Evolutionary conservation across 2,888 invertebrate species (phyloP), one percentile per base, ranked within the genome.

Genomic region (Leptinotarsa juncta): DNA sequence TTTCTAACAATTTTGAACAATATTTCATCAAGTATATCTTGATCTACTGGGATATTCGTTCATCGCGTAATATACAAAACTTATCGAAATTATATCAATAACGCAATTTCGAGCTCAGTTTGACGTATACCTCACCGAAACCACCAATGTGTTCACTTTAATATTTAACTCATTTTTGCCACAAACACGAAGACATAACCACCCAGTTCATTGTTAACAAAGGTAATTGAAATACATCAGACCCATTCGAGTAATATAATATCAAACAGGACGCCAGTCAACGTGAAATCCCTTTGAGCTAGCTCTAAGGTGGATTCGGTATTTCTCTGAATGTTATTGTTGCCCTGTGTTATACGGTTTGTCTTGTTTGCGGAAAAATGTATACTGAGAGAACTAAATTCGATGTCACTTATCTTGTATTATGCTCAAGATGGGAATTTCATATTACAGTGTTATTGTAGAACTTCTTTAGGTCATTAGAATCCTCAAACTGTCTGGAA

Each of bases 141-240:
- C 62, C 62, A 62, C 62, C 62, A 32, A 32, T 62, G 26, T 32
- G 62, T 62, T 62, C 26, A 32, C 16, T 5, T 15, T 32, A 62
- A 62, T 62, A 62, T 62, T 62, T 62, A 62, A 32, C 62, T 62
- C 16, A 62, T 62, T 62, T 32, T n/a, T 32, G 62, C 62, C 32
- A 32, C 32, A 32, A 62, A 62, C 62, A 62, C 16, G 32, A 32
- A 62, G 26, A 62, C 62, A 26, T 26, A 62, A 62, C 32, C 32
- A 32, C 32, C 32, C n/a, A 15, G 62, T 62, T 62, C 62, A 26
- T 62, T 62, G 62, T 62, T 62, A 62, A 62, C 62, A 62, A 62
- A 62, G 62, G 62, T 62, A 62, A 62, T 62, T 62, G 62, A 62
- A 62, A 62, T 62, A 62, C 62, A 62, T 32, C 18, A 62, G 32